Conservation (phyloP, 2,797 vertebrate species). For the Melanotaenia pygmaea region DNA sequence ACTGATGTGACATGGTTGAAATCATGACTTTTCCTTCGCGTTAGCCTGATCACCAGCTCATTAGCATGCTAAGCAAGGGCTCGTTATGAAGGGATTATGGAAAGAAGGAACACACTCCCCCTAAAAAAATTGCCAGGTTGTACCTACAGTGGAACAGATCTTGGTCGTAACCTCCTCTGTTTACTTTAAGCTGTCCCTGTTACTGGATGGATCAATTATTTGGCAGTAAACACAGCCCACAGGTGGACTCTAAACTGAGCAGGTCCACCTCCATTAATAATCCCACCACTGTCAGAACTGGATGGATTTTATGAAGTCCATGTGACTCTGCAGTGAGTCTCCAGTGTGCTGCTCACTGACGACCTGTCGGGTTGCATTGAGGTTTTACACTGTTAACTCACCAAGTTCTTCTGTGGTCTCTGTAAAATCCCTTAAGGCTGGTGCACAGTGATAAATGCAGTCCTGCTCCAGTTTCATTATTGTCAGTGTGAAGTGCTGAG, state of each 20-base stretch:
- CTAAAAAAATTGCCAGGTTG: slow-evolving; percentile 35
- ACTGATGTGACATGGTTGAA: slow-evolving; percentile 22
- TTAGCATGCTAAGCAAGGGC: slow-evolving; percentile 38
- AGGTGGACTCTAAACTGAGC: slow-evolving; percentile 38
- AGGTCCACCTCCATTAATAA: slow-evolving; percentile 39
- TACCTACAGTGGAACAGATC: slow-evolving; percentile 40
- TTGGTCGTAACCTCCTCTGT: slow-evolving; percentile 35
- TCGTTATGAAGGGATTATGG: slow-evolving; percentile 35
- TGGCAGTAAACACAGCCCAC: slow-evolving; percentile 41
- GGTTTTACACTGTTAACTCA: slow-evolving; percentile 28
- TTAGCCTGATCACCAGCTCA: slow-evolving; percentile 24
- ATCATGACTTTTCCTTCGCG: slow-evolving; percentile 16
- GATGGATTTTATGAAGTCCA: slow-evolving; percentile 19
- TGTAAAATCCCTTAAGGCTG: slow-evolving; percentile 35
- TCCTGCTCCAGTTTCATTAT: slow-evolving; percentile 54
- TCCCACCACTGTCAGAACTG: slow-evolving; percentile 25
- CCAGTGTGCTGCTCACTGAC: slow-evolving; percentile 27
- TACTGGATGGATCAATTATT: slow-evolving; percentile 52
- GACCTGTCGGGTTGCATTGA: slow-evolving; percentile 5
- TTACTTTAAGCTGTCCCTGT: slow-evolving; percentile 42
- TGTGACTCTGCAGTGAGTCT: slow-evolving; percentile 13
- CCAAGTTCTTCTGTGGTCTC: slow-evolving; percentile 32
- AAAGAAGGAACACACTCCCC: not conserved
- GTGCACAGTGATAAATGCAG: slow-evolving; percentile 52
- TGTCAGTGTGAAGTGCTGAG: slow-evolving; percentile 43